These are phyloP conservation scores for Stenurella melanura DNA, from an alignment of 2,888 invertebrate genomes.

Conservation along the genomic window DNA sequence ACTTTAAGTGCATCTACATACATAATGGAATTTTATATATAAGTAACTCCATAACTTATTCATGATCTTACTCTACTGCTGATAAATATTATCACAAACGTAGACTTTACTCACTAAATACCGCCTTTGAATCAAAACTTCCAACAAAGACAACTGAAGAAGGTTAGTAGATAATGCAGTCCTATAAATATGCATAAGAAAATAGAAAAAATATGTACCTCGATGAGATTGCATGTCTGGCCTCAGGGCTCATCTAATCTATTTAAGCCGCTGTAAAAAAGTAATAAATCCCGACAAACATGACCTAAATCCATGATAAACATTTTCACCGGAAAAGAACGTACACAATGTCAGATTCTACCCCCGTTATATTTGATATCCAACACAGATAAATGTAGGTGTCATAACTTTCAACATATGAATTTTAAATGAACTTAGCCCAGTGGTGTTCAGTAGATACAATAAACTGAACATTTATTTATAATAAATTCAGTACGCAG, in stretches of 20 bases:
- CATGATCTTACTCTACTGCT: neutral
- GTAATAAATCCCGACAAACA: conserved; percentile 28
- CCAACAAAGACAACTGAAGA: neutral
- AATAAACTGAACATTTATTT: conserved; percentile 16
- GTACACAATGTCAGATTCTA: neutral
- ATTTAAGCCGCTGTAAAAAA: conserved; percentile 24
- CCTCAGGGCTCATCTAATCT: conserved; percentile 14
- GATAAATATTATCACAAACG: neutral
- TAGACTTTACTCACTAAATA: neutral
- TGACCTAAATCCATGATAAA: conserved; percentile 35
- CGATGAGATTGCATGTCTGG: conserved; percentile 8
- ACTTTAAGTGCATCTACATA: no score
- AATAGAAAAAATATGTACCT: conserved; percentile 1
- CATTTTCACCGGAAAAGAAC: conserved; percentile 2
- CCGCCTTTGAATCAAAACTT: neutral
- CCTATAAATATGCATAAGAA: neutral
- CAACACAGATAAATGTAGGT: neutral
- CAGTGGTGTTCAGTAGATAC: neutral
- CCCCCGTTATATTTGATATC: neutral
- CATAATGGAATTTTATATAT: no score
- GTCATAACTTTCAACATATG: conserved; percentile 4
- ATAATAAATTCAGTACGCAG: neutral
- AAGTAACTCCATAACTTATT: no score
- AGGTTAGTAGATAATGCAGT: neutral
- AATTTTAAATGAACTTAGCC: neutral